These are phyloP conservation scores for Polymixis flavicincta DNA, from an alignment of 2,888 invertebrate genomes.

Conservation along the genomic window DNA sequence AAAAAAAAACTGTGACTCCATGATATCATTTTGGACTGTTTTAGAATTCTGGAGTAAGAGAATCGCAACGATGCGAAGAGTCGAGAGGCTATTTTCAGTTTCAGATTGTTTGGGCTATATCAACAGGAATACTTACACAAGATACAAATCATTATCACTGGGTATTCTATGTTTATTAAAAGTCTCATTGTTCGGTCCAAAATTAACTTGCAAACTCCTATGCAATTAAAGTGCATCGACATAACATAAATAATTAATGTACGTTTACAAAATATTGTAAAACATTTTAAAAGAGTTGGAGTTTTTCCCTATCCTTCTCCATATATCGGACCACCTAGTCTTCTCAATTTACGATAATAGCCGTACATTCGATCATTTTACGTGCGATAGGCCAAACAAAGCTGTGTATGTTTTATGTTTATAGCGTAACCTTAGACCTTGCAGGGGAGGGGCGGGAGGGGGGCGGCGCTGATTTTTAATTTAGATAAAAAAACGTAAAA, in stretches of 20 bases:
- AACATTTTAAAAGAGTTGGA: no score
- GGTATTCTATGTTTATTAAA: not conserved
- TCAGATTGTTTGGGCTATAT: no score
- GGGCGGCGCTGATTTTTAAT: constrained; percentile 81
- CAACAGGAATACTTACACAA: no score
- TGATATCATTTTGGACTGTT: not conserved
- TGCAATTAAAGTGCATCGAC: no score
- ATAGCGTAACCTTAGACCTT: constrained; percentile 76
- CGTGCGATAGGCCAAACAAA: constrained; percentile 53
- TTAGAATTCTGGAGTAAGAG: no score
- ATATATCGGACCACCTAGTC: constrained; percentile 39
- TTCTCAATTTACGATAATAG: constrained; percentile 36
- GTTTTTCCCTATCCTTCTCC: not conserved
- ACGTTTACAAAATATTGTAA: no score
- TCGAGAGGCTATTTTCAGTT: not conserved
- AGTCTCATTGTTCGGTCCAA: not conserved
- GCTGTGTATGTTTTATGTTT: constrained; percentile 56
- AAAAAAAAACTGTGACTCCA: not conserved
- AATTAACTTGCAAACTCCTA: not conserved
- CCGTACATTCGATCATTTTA: constrained; percentile 45
- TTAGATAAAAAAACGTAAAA: constrained; percentile 82
- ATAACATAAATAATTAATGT: no score
- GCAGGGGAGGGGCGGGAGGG: constrained; percentile 49
- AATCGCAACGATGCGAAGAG: not conserved
- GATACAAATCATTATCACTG: not conserved